Percentiles rank a stretch among this genome's conserved stretches.
These are phyloP conservation scores for Leptestheria dahalacensis DNA, from an alignment of 1,140 invertebrate genomes.

Conservation along the genomic window DNA sequence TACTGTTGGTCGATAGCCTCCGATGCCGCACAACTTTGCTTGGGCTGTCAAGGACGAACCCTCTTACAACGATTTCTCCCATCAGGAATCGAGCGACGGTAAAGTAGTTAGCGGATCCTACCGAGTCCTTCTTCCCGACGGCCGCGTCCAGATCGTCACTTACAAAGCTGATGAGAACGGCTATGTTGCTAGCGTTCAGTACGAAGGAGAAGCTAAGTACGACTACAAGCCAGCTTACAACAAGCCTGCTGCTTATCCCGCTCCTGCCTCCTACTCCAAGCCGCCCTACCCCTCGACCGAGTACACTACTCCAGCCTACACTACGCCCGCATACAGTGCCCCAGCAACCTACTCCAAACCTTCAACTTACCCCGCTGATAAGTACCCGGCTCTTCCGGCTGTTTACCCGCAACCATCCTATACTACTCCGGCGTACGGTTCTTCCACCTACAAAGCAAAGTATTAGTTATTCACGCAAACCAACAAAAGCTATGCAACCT, in stretches of 20 bases:
- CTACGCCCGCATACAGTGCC: not conserved
- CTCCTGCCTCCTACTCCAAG: not conserved
- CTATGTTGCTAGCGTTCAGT: conserved; percentile 12
- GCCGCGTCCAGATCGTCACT: conserved; percentile 17
- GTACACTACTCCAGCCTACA: not conserved
- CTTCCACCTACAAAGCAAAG: too few relatives aligned
- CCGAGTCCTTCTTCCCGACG: conserved; percentile 16
- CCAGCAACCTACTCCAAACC: too few relatives aligned
- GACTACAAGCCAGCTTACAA: conserved; percentile 5
- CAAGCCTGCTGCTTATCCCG: not conserved
- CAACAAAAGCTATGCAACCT: too few relatives aligned
- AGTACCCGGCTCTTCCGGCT: too few relatives aligned
- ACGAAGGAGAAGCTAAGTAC: conserved; percentile 4
- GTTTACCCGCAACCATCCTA: not conserved
- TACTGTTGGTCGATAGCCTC: conserved; percentile 16
- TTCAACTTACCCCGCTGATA: too few relatives aligned
- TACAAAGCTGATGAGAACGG: conserved; percentile 13
- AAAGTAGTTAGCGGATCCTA: conserved; percentile 16
- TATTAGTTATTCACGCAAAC: too few relatives aligned
- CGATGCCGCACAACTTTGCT: conserved; percentile 22
- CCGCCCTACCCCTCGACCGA: not conserved
- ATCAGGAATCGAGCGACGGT: conserved; percentile 22
- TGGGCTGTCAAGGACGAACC: conserved; percentile 23
- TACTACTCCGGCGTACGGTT: not conserved
- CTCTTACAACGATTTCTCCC: conserved; percentile 21